A percentile compares a stretch with the other conserved stretches of the same genome.
phyloP scores from a whole-genome alignment of 2,888 invertebrate species.

The Hirtodrosophila trivittata region DNA sequence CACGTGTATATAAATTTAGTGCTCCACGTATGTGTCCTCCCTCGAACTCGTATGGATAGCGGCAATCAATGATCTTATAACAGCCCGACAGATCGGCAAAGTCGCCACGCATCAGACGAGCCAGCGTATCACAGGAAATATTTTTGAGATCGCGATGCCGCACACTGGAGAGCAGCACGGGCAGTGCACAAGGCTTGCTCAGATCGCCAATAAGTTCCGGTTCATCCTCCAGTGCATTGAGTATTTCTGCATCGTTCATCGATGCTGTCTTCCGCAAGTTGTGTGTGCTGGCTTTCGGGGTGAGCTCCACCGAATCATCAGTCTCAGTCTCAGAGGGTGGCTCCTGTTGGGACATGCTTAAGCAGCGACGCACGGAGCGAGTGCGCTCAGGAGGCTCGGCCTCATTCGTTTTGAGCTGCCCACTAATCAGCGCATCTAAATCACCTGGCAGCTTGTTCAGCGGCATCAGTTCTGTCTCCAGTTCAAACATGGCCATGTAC shows the following conservation, averaged over 20 bases:
- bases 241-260: slow-evolving; percentile 90
- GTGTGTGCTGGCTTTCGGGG: slow-evolving; percentile 58
- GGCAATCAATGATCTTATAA: slow-evolving; percentile 94
- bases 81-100: slow-evolving; percentile 86
- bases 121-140: slow-evolving; percentile 90
- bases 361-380: slow-evolving; percentile 82
- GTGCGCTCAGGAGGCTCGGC: slow-evolving; percentile 54
- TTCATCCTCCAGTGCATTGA: slow-evolving; percentile 88
- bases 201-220: slow-evolving; percentile 94
- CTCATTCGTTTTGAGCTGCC: slow-evolving; percentile 83
- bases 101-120: slow-evolving; percentile 88
- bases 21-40: slow-evolving; percentile 96
- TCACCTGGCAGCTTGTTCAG: slow-evolving; percentile 84
- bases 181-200: slow-evolving; percentile 89
- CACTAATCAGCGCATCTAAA: slow-evolving; percentile 86
- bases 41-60: slow-evolving; percentile 96
- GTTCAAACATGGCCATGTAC: slow-evolving; percentile 86
- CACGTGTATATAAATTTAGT: slow-evolving; percentile 91
- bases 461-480: slow-evolving; percentile 81
- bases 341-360: slow-evolving; percentile 84
- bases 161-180: slow-evolving; percentile 86
- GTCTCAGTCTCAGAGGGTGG: slow-evolving; percentile 7
- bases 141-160: slow-evolving; percentile 92
- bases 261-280: slow-evolving; percentile 87
- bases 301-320: neutral